phyloP scores from a whole-genome alignment of 2,113 vertebrate genomes.

The Zapus hudsonius region DNA sequence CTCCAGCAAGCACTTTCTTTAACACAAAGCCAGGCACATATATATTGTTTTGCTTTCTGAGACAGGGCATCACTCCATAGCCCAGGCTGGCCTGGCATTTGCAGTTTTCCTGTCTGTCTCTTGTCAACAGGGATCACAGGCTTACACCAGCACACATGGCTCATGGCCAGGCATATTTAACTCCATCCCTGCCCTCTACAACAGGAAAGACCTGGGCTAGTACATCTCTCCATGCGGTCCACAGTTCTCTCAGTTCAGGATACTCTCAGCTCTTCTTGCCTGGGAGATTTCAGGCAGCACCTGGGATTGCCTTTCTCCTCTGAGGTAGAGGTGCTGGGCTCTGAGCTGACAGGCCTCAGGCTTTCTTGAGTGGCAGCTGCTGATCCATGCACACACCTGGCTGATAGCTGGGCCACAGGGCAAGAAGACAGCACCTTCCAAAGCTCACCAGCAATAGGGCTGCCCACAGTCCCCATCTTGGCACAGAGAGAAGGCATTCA shows the following conservation, averaged over 20 bases:
- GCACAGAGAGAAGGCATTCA: background rate
- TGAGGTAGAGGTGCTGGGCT: background rate
- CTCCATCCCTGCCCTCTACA: too few relatives aligned
- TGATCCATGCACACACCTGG: background rate
- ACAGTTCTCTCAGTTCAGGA: background rate
- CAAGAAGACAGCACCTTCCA: background rate
- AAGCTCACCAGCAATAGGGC: background rate
- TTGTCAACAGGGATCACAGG: background rate
- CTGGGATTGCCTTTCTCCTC: background rate
- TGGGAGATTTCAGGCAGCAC: background rate
- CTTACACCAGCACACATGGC: background rate
- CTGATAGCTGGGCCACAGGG: background rate
- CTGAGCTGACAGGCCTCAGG: background rate
- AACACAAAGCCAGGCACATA: background rate
- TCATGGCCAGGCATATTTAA: background rate
- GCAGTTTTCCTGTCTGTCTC: background rate
- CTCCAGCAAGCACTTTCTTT: background rate
- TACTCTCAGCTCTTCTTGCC: background rate
- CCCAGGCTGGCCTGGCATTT: background rate
- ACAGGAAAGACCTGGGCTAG: background rate
- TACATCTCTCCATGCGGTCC: background rate
- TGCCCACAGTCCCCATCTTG: rapidly evolving
- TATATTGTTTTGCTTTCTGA: background rate
- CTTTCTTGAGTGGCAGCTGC: background rate
- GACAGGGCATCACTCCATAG: background rate